Percentiles rank a stretch among this genome's conserved stretches.
These are phyloP conservation scores for Drosophila mimetica DNA, from an alignment of 2,888 invertebrate genomes.

Conservation along the genomic window DNA sequence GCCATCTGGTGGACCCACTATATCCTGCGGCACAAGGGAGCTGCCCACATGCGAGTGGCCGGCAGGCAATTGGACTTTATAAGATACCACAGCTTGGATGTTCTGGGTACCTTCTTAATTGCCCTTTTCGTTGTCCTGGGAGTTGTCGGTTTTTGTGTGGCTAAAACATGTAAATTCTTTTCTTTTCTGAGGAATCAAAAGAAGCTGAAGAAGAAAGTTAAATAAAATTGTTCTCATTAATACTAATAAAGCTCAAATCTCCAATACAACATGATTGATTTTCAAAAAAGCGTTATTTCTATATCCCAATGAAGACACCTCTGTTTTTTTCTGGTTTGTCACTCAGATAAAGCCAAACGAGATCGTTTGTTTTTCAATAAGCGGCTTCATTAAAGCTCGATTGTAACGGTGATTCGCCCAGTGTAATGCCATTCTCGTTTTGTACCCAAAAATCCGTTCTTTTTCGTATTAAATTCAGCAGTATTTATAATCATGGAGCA, in stretches of 20 bases:
- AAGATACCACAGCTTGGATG: constrained; percentile 27
- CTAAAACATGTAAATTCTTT: neutral
- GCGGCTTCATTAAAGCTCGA: constrained; percentile 5
- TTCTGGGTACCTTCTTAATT: constrained; percentile 5
- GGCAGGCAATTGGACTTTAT: constrained; percentile 19
- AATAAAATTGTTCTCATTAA: neutral
- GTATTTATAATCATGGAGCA: constrained; percentile 1
- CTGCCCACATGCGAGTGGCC: constrained; percentile 79
- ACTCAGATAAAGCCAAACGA: neutral
- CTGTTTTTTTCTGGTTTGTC: no score
- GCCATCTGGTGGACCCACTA: constrained; percentile 83
- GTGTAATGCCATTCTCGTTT: neutral
- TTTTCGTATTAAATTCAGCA: neutral
- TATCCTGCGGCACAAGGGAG: constrained; percentile 82
- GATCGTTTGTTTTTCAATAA: neutral
- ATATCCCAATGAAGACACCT: no score
- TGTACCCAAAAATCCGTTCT: neutral
- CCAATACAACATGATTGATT: no score
- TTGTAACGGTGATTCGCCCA: constrained; percentile 1
- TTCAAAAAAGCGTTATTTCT: no score
- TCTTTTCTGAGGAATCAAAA: neutral
- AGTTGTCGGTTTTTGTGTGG: neutral
- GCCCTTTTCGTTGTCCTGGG: neutral
- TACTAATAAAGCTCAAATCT: no score
- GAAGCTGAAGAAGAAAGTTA: neutral